These are phyloP conservation scores for Orthonevra nobilis DNA, from an alignment of 2,888 invertebrate genomes.

Conservation along the genomic window DNA sequence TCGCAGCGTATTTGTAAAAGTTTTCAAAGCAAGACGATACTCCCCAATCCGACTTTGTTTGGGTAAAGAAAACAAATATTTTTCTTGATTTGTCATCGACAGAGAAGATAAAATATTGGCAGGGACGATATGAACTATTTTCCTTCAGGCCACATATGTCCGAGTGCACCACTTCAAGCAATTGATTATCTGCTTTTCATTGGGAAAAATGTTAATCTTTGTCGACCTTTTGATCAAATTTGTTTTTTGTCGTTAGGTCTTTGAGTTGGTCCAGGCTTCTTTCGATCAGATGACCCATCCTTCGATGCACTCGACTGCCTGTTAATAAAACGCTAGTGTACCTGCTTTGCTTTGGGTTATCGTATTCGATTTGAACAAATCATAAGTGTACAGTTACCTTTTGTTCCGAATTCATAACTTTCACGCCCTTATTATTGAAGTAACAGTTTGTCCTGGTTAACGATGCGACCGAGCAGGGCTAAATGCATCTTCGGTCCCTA, in stretches of 20 bases:
- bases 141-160: conserved; percentile 78
- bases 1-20: too few relatives aligned
- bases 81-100: conserved; percentile 38
- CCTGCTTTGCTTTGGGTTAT: neutral
- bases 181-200: conserved; percentile 71
- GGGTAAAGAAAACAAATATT: conserved; percentile 22
- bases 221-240: conserved; percentile 29
- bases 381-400: conserved; percentile 1
- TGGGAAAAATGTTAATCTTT: conserved; percentile 64
- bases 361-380: neutral
- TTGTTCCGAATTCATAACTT: conserved; percentile 3
- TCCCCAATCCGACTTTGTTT: conserved; percentile 45
- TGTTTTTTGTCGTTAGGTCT: conserved; percentile 26
- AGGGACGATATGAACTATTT: conserved; percentile 70
- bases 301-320: conserved; percentile 12
- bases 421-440: conserved; percentile 5
- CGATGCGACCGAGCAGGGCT: conserved; percentile 13
- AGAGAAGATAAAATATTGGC: conserved; percentile 20
- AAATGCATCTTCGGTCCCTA: neutral
- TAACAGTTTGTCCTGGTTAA: conserved; percentile 26
- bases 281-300: conserved; percentile 37
- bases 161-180: conserved; percentile 75
- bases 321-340: neutral
- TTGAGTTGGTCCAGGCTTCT: conserved; percentile 35
- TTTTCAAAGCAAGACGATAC: too few relatives aligned